Percentiles rank a stretch among this genome's conserved stretches.
Conservation (phyloP, 2,113 vertebrate species). For the Osmerus mordax region DNA sequence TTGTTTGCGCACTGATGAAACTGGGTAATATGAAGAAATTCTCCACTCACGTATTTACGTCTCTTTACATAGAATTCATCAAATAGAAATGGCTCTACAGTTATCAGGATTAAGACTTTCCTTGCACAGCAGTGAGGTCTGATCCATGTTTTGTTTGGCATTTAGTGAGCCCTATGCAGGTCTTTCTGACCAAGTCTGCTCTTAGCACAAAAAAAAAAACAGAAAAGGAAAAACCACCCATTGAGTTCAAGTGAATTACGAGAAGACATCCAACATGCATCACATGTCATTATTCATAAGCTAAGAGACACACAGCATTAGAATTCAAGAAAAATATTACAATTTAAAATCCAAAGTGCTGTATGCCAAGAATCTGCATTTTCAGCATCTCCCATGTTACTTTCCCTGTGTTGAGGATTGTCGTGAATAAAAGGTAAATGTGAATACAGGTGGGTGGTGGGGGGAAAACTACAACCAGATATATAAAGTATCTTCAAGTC, state of each 20-base stretch:
- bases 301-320: constrained; percentile 63
- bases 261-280: constrained; percentile 73
- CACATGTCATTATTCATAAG: constrained; percentile 56
- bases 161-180: constrained; percentile 46
- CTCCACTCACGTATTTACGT: constrained; percentile 30
- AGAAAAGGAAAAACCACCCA: constrained; percentile 19
- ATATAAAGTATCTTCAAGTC: constrained; percentile 57
- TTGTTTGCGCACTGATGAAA: constrained; percentile 46
- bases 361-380: constrained; percentile 65
- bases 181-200: constrained; percentile 37
- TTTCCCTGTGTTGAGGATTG: constrained; percentile 71
- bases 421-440: constrained; percentile 64
- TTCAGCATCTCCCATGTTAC: constrained; percentile 40
- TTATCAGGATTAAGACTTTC: constrained; percentile 41
- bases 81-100: constrained; percentile 17
- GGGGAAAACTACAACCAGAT: constrained; percentile 9
- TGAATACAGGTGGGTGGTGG: constrained; percentile 22
- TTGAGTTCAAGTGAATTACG: constrained; percentile 58
- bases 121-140: constrained; percentile 56
- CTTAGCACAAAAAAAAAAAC: constrained; percentile 18
- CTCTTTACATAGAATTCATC: neutral
- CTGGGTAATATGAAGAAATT: too few relatives aligned
- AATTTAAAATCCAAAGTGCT: constrained; percentile 76
- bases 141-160: constrained; percentile 27
- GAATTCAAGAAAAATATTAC: constrained; percentile 71